These are phyloP conservation scores for Pogonus chalceus DNA, from an alignment of 1,140 invertebrate species.

Conservation along the genomic window DNA sequence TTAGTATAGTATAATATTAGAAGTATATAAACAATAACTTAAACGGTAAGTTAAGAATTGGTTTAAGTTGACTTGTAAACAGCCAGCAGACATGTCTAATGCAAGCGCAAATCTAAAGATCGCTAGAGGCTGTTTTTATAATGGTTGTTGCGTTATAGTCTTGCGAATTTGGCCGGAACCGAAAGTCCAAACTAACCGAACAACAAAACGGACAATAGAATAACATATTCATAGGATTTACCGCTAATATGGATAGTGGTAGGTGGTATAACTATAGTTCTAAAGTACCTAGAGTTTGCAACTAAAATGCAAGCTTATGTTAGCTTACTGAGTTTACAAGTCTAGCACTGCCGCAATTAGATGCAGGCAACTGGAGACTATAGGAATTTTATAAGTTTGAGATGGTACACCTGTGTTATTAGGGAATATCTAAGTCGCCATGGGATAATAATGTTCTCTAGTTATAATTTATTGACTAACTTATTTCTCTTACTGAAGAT, in stretches of 20 bases:
- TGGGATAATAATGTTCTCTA: no score
- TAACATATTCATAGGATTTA: background rate
- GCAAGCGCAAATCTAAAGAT: background rate
- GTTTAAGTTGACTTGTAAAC: background rate
- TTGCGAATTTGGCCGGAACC: no score
- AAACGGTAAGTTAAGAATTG: background rate
- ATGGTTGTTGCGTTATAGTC: background rate
- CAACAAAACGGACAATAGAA: no score
- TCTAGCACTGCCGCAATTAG: background rate
- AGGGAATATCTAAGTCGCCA: no score
- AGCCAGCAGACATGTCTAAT: background rate
- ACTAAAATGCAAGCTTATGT: slow-evolving; percentile 14
- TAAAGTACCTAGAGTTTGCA: slow-evolving; percentile 14
- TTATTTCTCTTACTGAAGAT: no score
- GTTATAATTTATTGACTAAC: no score
- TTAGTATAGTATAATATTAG: no score
- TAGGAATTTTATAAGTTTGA: background rate
- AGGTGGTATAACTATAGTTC: background rate
- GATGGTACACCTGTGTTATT: no score
- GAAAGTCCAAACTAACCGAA: no score
- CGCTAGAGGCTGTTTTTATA: background rate
- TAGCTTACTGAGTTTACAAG: slow-evolving; percentile 13
- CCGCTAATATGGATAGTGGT: background rate
- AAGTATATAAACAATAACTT: no score
- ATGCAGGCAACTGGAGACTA: background rate